Evolutionary conservation across 1,140 invertebrate species (phyloP).

Genomic region (Ceratina japonica): DNA sequence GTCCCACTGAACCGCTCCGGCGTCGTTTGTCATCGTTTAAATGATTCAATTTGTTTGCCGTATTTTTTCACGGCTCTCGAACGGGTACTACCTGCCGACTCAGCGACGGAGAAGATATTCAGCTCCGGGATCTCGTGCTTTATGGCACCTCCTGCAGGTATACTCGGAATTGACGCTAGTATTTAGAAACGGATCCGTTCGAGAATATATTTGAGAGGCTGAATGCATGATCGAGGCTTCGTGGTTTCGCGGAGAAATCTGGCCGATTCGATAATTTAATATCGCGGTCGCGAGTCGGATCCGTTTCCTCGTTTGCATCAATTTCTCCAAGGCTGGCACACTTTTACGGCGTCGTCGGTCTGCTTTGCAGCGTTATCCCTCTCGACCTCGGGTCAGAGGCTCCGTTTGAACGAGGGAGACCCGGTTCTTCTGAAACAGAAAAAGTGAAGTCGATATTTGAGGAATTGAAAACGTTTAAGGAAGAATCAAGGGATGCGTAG

Average conservation of each 20-base stretch:
- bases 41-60: slow-evolving; percentile 66
- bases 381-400: neutral
- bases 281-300: neutral
- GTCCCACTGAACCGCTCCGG: neutral
- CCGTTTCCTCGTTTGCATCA: slow-evolving; percentile 31
- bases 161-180: neutral
- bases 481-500: neutral
- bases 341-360: neutral
- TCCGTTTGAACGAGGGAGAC: neutral
- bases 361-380: neutral
- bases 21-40: slow-evolving; percentile 74
- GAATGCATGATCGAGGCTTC: neutral
- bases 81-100: neutral
- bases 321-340: slow-evolving; percentile 11
- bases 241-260: slow-evolving; percentile 1
- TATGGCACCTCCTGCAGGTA: slow-evolving; percentile 51
- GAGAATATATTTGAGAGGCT: too few species aligned
- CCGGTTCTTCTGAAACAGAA: neutral
- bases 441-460: neutral
- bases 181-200: neutral
- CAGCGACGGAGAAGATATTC: slow-evolving; percentile 5
- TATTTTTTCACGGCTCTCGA: slow-evolving; percentile 10
- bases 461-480: neutral
- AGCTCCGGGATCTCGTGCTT: slow-evolving; percentile 35
- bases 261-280: slow-evolving; percentile 11